Evolutionary conservation across 2,888 invertebrate genomes (phyloP).

Genomic region (Metallyticus violacea): DNA sequence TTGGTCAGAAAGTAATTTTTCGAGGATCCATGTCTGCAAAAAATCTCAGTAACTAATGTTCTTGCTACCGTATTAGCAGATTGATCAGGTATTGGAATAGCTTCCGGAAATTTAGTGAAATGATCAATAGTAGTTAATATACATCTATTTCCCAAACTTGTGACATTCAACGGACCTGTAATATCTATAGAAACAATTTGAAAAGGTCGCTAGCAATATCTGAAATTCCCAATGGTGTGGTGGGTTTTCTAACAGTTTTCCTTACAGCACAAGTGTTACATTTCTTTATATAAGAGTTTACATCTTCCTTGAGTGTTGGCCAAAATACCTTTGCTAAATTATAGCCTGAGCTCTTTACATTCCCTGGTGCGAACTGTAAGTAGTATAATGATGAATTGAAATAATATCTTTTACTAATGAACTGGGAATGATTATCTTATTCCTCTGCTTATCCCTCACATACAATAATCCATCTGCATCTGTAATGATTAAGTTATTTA

Average conservation of each 20-base stretch:
- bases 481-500: no score
- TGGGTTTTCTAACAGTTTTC: neutral
- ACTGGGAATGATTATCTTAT: neutral
- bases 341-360: neutral
- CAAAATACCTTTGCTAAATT: neutral
- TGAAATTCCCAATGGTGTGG: neutral
- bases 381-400: neutral
- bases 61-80: conserved; percentile 34
- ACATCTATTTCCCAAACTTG: conserved; percentile 32
- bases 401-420: neutral
- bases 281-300: neutral
- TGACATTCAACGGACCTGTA: conserved; percentile 32
- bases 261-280: neutral
- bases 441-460: no score
- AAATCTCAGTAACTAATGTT: conserved; percentile 28
- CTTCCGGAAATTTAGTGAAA: conserved; percentile 35
- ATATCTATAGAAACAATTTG: conserved; percentile 28
- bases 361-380: neutral
- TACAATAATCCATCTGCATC: no score
- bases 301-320: neutral
- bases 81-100: conserved; percentile 35
- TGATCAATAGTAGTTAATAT: conserved; percentile 35
- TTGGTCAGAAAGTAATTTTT: conserved; percentile 34
- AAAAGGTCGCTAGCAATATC: neutral
- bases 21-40: conserved; percentile 33